Base-by-base conservation (phyloP, 2,888 invertebrate species). In the Apodemia hepburni region DNA sequence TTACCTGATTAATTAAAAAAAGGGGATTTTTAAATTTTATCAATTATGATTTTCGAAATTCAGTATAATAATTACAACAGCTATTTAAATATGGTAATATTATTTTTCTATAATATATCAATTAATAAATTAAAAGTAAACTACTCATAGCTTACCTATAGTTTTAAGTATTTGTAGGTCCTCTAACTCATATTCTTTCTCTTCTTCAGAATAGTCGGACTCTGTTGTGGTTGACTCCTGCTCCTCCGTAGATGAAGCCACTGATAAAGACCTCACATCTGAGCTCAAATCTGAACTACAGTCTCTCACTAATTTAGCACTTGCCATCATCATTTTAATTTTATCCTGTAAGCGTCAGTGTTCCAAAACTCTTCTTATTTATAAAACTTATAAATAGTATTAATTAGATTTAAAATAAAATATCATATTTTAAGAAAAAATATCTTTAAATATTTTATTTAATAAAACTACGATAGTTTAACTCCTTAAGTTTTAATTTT, bases 161-260 rank as follows among this genome's bases (percentile, higher is more conserved):
- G 97, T 97, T 92, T 97, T 97, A 73, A 97, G 93, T 74, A 97
- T 96, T 82, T 97, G 96, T 75, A 96, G 94, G 80, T 97, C 96
- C 70, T 97, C 96, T 72, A 97, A 85, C 76, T 94, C 93, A 75
- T 94, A 94, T 75, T 94, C 94, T 71, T 94, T 93, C 71, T 93
- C 92, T 70, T 92, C 92, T 68, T 93, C 93, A 0, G 92, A 92
- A 75, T 88, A 93, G 62, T 93, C 93, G 0, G 93, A 92, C 67
- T 93, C 93, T 15, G 93, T 92, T 67, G 92, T 88, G 66, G 92
- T 89, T 62, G 92, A 92, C 29, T 92, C 92, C 71, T 92, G 92
- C 70, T 92, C 92, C 72, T 93, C 93, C 58, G 90, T 92, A 38
- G 93, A 93, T 27, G 93, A 92, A 8, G 92, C 87, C 70, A 92